Evolutionary conservation across 2,888 invertebrate species (phyloP).

Genomic region (Thereva nobilitata): DNA sequence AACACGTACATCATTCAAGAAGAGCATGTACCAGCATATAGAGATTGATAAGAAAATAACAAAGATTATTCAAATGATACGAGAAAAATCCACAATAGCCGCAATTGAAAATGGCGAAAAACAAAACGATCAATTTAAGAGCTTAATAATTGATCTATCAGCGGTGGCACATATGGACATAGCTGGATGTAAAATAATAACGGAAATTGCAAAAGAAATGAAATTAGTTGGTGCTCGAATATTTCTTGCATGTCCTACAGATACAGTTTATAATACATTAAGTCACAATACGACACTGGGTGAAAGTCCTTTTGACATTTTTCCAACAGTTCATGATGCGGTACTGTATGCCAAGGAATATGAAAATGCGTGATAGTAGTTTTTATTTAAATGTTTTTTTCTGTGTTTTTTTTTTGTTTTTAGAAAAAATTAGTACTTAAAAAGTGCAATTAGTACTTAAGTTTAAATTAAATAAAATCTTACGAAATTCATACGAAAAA

Average conservation of each 20-base stretch:
- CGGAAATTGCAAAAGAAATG: constrained; percentile 61
- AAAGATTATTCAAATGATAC: constrained; percentile 42
- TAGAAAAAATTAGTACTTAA: too few relatives aligned
- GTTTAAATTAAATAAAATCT: neutral
- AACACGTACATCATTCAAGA: constrained; percentile 63
- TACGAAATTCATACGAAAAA: too few relatives aligned
- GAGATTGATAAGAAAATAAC: constrained; percentile 59
- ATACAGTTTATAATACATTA: constrained; percentile 56
- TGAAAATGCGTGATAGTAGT: constrained; percentile 40
- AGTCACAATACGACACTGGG: constrained; percentile 55
- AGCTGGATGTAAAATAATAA: constrained; percentile 64
- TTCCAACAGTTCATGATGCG: constrained; percentile 69
- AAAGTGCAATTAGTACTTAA: too few relatives aligned
- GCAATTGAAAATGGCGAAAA: neutral
- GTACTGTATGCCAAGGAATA: constrained; percentile 59
- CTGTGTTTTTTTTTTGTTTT: too few relatives aligned
- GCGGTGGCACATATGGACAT: constrained; percentile 68
- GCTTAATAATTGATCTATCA: constrained; percentile 65
- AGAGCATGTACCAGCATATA: constrained; percentile 60
- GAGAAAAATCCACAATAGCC: neutral
- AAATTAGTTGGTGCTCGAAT: constrained; percentile 61
- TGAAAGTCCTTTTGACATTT: constrained; percentile 59
- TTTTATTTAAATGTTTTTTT: too few relatives aligned
- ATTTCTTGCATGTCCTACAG: constrained; percentile 62
- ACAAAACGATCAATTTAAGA: constrained; percentile 46